Evolutionary conservation across 2,888 invertebrate species (phyloP).

Genomic region (Theretra japonica): DNA sequence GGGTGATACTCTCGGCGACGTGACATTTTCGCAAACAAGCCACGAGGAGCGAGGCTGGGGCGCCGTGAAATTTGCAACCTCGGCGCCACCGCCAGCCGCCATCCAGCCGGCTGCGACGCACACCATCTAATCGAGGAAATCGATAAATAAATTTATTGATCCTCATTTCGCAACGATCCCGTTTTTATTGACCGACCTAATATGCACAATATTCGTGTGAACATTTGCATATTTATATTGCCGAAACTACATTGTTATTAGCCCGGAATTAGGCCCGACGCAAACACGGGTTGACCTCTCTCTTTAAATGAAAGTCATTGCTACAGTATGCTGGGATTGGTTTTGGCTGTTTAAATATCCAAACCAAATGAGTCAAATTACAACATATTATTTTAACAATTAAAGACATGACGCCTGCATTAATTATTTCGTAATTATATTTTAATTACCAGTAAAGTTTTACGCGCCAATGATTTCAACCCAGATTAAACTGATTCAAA

Average conservation of each 20-base stretch:
- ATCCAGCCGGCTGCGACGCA: conserved; percentile 52
- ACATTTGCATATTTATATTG: conserved; percentile 39
- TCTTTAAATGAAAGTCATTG: conserved; percentile 14
- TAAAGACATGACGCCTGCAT: too few species aligned
- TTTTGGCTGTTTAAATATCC: not conserved
- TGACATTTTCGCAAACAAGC: conserved; percentile 79
- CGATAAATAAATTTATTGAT: conserved; percentile 66
- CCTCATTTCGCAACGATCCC: conserved; percentile 29
- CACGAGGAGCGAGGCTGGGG: conserved; percentile 57
- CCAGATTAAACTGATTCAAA: too few species aligned
- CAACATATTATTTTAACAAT: too few species aligned
- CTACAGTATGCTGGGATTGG: not conserved
- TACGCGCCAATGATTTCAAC: too few species aligned
- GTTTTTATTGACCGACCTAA: conserved; percentile 42
- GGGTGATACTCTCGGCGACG: conserved; percentile 59
- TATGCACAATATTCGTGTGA: conserved; percentile 37
- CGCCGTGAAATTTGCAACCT: conserved; percentile 65
- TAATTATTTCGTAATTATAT: too few species aligned
- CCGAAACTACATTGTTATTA: conserved; percentile 27
- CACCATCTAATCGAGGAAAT: conserved; percentile 60
- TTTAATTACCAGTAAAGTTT: too few species aligned
- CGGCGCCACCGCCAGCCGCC: conserved; percentile 55
- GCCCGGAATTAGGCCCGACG: conserved; percentile 17
- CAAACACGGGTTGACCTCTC: conserved; percentile 9
- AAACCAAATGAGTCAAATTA: not conserved